A percentile compares a stretch with the other conserved stretches of the same genome.
These are phyloP conservation scores for Xenopus laevis DNA, from an alignment of 2,113 vertebrate species.

Conservation along the genomic window DNA sequence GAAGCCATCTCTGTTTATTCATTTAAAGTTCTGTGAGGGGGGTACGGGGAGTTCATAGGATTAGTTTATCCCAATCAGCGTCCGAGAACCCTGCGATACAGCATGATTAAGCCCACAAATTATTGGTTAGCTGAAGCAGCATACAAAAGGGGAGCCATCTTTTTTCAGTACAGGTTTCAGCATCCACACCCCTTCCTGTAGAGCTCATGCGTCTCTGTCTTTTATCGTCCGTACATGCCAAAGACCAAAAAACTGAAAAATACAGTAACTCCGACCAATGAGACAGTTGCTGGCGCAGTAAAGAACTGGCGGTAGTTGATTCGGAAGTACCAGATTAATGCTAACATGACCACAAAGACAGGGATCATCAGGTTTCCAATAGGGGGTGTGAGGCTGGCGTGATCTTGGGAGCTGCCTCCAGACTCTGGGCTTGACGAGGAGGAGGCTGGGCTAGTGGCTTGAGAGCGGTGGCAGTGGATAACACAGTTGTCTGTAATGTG, in stretches of 20 bases:
- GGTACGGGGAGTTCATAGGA: background rate
- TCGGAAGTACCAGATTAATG: conserved; percentile 91
- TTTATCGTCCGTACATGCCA: conserved; percentile 85
- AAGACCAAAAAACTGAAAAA: conserved; percentile 93
- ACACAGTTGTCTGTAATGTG: conserved; percentile 90
- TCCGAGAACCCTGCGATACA: background rate
- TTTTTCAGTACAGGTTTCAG: conserved; percentile 6
- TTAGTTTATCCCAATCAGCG: conserved; percentile 6
- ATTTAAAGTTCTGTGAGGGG: background rate
- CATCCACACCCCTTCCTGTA: conserved; percentile 10
- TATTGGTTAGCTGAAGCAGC: conserved; percentile 28
- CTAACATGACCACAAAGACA: conserved; percentile 84
- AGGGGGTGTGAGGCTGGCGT: conserved; percentile 63
- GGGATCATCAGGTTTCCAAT: conserved; percentile 85
- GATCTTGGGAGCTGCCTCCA: conserved; percentile 42
- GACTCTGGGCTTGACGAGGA: conserved; percentile 55
- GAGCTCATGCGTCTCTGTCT: background rate
- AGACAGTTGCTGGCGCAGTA: conserved; percentile 88
- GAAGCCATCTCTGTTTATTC: background rate
- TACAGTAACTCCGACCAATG: conserved; percentile 85
- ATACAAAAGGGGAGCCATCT: conserved; percentile 15
- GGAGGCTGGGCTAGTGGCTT: conserved; percentile 50
- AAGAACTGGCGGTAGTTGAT: conserved; percentile 95
- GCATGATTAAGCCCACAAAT: conserved; percentile 1
- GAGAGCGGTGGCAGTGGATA: conserved; percentile 88